Evolutionary conservation across 1,140 invertebrate species (phyloP), one percentile per base, ranked within the genome.

Genomic region (Drosophila pseudoobscura): DNA sequence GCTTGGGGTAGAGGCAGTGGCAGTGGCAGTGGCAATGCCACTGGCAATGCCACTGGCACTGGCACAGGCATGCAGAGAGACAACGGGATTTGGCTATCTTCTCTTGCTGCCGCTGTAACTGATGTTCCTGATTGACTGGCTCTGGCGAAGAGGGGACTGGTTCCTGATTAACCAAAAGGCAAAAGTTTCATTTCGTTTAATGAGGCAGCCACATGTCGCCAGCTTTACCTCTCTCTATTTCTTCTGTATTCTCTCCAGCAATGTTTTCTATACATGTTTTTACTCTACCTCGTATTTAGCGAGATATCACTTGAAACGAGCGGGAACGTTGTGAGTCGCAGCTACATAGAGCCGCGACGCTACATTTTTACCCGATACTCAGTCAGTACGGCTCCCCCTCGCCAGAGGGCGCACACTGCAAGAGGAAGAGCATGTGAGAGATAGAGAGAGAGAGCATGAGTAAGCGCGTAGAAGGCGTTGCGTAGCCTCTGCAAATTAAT

Each of bases 171-270:
- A 71, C 74, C 64, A 68, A 20, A 35, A 39, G 11, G 65, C 75
- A 35, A 56, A 41, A 56, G 61, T 71, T 61, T 63, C 51, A 75
- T 62, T 56, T 82, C 43, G 35, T 78, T 76, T 87, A 85, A 85
- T 85, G 82, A 85, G 84, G 77, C 78, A 82, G 85, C 82, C 75
- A 80, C 56, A 71, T 75, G 72, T 54, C 56, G 77, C 54, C 63
- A 46, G 56, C 9, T 49, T 8, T 26, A 31, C 43, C 54, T 66
- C 54, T 41, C 39, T 44, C 22, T 15, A 41, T 22, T 24, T 41
- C n/a, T 17, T 49, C 7, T 20, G 17, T 24, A 20, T 29, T 50
- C 26, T 39, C 24, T 39, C 15, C 61, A 35, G 11, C 0, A 29
- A 17, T 39, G 2, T 9, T 22, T 51, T 50, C 22, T 47, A 47